Evolutionary conservation across 2,797 vertebrate species (phyloP), one percentile per base, ranked within the genome.

Genomic region (Amniataba percoides): DNA sequence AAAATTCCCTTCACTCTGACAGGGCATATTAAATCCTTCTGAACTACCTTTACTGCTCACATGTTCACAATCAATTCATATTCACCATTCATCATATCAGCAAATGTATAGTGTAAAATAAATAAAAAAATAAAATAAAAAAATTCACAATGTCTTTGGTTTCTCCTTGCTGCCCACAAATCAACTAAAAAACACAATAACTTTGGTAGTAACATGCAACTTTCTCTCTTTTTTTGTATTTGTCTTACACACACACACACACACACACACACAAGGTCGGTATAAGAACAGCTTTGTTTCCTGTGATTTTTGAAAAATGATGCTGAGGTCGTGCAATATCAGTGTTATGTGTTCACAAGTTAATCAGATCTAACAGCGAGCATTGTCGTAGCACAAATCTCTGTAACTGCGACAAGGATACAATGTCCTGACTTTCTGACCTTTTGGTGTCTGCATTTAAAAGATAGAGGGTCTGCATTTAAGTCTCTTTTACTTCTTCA

Each of bases 131-230:
- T n/a, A n/a, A n/a, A n/a, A n/a, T n/a, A 21, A 53, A 27, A 63
- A 8, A 57, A 71, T 31, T 66, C 43, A 7, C 21, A 61, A 76
- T 46, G 42, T 80, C 74, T 91, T 87, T 91, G 84, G 77, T 80
- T 77, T 84, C 13, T 62, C 43, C 43, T 78, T 74, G 48, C 39
- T 46, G 19, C 72, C 27, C 31, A 55, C 52, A 11, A 56, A 79
- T 77, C n/a, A 68, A 77, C 23, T 53, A 55, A 80, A 74, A 73
- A 7, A 79, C 5, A 36, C 64, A 66, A 67, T 8, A 70, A 16
- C 15, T 56, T 80, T 77, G 72, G 65, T 62, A 84, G 70, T 18
- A 82, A 74, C 90, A 90, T 91, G 87, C 85, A 86, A 6, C 23
- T 61, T 56, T 64, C 48, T 46, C 18, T 53, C 13, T 39, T 53